Evolutionary conservation across 2,797 vertebrate species (phyloP), one percentile per base, ranked within the genome.

Genomic region (Lacerta agilis): DNA sequence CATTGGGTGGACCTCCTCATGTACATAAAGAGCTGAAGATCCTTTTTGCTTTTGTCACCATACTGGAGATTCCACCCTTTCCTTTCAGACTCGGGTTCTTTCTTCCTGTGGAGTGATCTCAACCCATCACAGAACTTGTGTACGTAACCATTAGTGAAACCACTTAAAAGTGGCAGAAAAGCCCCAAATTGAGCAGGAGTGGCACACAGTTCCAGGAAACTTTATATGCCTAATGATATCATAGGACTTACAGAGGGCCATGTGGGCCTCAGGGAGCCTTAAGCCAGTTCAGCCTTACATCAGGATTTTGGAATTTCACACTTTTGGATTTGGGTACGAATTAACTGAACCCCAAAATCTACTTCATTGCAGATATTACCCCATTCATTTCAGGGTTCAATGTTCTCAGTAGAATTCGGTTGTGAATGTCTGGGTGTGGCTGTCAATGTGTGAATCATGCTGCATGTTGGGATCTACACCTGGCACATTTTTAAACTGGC

Each of bases 401-500:
- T 58, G 3, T 33, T n/a, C 58, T 58, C 71, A 9, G 49, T 84
- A 58, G 23, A 58, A 55, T 73, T 55, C 9, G 15, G 38, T 86
- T 79, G 45, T 55, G 45, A 18, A 38, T 79, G 23, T n/a, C 13
- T 79, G 2, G 23, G 38, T 41, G 27, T 82, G 80, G 25, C 64
- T 82, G 64, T 69, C 5, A 27, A 69, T 55, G 49, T 20, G 49
- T 87, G 29, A 41, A 49, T 36, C 11, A 45, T 20, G 43, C 10
- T 1, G 9, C 11, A 25, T 80, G n/a, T 55, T 11, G 8, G 55
- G 29, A 85, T 77, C 61, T 43, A 15, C 38, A 45, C 73, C 61
- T 85, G 58, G 18, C 64, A 84, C 13, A 29, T 79, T 88, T 72
- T 80, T 25, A 80, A 85, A 64, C 27, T 43, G n/a, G 17, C 72